These are phyloP conservation scores for Hippocampus mohnikei DNA, from an alignment of 2,113 vertebrate species.

Conservation along the genomic window DNA sequence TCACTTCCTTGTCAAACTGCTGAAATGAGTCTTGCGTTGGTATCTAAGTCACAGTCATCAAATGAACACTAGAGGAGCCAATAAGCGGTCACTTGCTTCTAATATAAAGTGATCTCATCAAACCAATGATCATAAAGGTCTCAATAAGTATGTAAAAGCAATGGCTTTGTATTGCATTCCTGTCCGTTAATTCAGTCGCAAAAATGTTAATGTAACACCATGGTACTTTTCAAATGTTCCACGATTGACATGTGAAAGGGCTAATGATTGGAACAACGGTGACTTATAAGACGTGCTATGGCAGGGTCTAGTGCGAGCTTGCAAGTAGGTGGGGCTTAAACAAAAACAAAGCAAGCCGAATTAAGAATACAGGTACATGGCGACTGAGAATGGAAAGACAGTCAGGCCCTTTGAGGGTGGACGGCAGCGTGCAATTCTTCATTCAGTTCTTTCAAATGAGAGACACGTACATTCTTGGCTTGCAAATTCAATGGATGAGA, in stretches of 20 bases:
- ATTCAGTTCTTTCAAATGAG: neutral
- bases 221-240: neutral
- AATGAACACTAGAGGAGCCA: neutral
- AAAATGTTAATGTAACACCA: neutral
- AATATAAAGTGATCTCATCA: neutral
- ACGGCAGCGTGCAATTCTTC: neutral
- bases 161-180: neutral
- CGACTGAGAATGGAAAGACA: neutral
- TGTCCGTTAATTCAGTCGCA: neutral
- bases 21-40: slow-evolving; percentile 36
- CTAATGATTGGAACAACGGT: neutral
- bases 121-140: neutral
- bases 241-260: neutral
- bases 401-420: neutral
- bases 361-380: neutral
- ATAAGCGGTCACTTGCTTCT: neutral
- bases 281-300: neutral
- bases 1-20: slow-evolving; percentile 29
- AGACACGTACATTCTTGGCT: neutral
- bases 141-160: neutral
- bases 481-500: neutral
- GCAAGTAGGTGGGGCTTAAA: neutral
- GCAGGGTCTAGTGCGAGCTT: neutral
- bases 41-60: neutral
- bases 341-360: neutral